Base-by-base conservation (phyloP, 2,888 invertebrate species). In the Cactoblastis cactorum region DNA sequence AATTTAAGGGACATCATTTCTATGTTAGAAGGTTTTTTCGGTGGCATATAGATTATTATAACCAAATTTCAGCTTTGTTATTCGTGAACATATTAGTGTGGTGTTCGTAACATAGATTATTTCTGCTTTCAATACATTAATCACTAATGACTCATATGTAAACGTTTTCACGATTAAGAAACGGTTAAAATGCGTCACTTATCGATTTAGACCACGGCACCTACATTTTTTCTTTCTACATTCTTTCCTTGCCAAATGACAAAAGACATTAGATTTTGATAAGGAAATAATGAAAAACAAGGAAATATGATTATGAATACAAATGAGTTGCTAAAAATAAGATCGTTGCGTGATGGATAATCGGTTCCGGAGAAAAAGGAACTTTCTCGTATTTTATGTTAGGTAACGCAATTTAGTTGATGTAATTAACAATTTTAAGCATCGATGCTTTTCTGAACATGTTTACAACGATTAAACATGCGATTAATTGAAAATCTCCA, bases 101-200 rank as follows among this genome's bases (percentile, higher is more conserved):
- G 6, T 19, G 19, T 46, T 46, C 45, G 34, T 46, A 38, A 37
- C 14, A 3, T 6, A 11, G 22, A 24, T 47, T 47, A 35, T 48
- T 37, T 48, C 22, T 34, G 22, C 22, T 22, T 35, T 35, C 19
- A 9, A 24, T 33, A 28, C 32, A 9, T 52, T 50, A 54, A 46
- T 55, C 49, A 47, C 15, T 34, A 46, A 34, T 53, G 52, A 57
- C 52, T 49, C 57, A 52, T 50, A 6, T 33, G 3, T 34, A 24
- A 50, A 50, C 49, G 19, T 28, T 51, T 50, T 46, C 18, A 12
- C 32, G 43, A 53, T 53, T 19, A 45, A 39, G 35, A 34, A 48
- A 50, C 47, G 28, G 37, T 37, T 52, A 47, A 53, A 51, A 45
- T 33, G 43, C 43, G 50, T 53, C 52, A 49, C 46, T 53, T 54